Conservation (phyloP, 2,888 invertebrate species). For the Fissipunctia ypsillon region DNA sequence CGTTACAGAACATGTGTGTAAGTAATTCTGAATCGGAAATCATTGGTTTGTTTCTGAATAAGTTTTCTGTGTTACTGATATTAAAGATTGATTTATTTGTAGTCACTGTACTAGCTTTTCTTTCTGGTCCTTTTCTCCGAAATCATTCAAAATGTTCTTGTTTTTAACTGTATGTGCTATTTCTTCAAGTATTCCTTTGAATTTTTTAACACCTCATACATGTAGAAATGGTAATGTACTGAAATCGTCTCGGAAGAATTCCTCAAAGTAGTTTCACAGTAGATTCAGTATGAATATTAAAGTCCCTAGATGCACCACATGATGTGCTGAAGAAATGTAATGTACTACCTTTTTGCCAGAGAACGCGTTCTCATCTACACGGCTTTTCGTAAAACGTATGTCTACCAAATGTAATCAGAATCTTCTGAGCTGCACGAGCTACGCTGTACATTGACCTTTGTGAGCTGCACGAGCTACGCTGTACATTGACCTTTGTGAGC, state of each 20-base stretch:
- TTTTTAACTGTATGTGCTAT: conserved; percentile 14
- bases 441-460: no score
- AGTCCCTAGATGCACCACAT: conserved; percentile 54
- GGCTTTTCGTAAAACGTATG: conserved; percentile 19
- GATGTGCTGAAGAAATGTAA: conserved; percentile 42
- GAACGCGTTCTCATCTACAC: conserved; percentile 2
- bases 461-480: no score
- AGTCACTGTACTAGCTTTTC: neutral
- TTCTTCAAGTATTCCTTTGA: conserved; percentile 32
- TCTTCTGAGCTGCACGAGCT: no score
- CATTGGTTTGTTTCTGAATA: conserved; percentile 7
- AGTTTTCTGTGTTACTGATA: neutral
- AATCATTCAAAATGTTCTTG: conserved; percentile 1
- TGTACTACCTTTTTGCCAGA: conserved; percentile 1
- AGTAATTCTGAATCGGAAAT: neutral
- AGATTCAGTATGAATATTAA: conserved; percentile 64
- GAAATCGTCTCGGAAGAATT: conserved; percentile 57
- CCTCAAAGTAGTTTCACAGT: conserved; percentile 56
- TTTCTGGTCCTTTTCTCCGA: neutral
- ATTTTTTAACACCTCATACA: conserved; percentile 27
- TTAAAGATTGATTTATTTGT: neutral
- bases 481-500: no score
- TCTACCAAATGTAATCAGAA: conserved; percentile 8
- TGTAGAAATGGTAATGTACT: conserved; percentile 48
- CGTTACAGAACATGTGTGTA: conserved; percentile 15